A percentile compares a stretch with the other conserved stretches of the same genome.
phyloP scores from a whole-genome alignment of 2,113 vertebrate species.

The Nothoprocta perdicaria region DNA sequence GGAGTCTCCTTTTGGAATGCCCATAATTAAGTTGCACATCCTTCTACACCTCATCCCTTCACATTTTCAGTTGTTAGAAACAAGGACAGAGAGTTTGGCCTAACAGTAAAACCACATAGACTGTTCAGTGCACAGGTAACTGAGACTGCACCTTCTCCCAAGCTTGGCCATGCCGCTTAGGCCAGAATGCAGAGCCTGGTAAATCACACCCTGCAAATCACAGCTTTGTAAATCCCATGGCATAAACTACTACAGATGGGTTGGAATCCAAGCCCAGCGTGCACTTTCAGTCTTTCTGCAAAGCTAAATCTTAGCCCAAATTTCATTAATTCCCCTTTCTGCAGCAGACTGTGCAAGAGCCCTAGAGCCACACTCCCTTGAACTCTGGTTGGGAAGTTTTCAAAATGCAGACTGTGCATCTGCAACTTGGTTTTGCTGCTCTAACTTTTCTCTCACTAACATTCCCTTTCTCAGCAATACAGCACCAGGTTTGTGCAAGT shows the following conservation, averaged over 20 bases:
- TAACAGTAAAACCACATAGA: not conserved
- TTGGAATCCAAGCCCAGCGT: constrained; percentile 28
- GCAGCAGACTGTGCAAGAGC: not conserved
- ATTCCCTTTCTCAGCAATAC: not conserved
- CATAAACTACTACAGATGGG: constrained; percentile 26
- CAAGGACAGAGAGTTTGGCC: not conserved
- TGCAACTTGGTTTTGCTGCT: not conserved
- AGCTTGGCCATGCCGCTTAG: constrained; percentile 15
- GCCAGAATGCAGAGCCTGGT: constrained; percentile 28
- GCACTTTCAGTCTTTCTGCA: constrained; percentile 11
- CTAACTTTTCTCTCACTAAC: not conserved
- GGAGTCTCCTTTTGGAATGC: not conserved
- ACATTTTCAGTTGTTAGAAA: not conserved
- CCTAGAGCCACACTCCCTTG: not conserved
- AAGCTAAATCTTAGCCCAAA: not conserved
- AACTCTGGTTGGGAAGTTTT: not conserved
- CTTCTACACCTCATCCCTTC: not conserved
- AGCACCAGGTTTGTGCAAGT: not conserved
- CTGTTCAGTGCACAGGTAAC: not conserved
- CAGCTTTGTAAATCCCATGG: constrained; percentile 40
- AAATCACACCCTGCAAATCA: constrained; percentile 24
- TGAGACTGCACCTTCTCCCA: not conserved
- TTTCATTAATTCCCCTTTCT: not conserved
- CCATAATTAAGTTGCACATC: not conserved
- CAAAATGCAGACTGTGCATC: not conserved